These are phyloP conservation scores for Drosophila subsilvestris DNA, from an alignment of 2,888 invertebrate species.

Conservation along the genomic window DNA sequence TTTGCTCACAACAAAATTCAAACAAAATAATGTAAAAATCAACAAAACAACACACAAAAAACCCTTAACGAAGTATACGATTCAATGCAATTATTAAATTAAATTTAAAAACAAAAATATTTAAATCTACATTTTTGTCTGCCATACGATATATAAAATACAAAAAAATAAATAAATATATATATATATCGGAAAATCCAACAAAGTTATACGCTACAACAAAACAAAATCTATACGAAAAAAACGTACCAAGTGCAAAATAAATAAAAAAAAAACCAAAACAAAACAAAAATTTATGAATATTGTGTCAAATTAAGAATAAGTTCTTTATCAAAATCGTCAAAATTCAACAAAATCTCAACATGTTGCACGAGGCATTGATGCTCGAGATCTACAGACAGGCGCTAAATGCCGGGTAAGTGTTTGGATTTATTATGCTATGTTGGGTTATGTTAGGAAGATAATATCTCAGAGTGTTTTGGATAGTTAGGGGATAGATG, in stretches of 20 bases:
- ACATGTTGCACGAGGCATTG: constrained; percentile 83
- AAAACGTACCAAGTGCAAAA: constrained; percentile 81
- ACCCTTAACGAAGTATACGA: constrained; percentile 81
- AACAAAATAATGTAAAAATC: constrained; percentile 44
- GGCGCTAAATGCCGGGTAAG: constrained; percentile 84
- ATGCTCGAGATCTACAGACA: constrained; percentile 84
- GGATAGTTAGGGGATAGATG: not conserved
- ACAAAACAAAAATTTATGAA: constrained; percentile 43
- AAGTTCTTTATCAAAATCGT: constrained; percentile 49
- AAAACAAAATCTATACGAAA: constrained; percentile 68
- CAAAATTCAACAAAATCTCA: constrained; percentile 80
- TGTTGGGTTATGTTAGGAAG: not conserved
- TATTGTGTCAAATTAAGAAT: constrained; percentile 73
- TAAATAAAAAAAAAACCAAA: constrained; percentile 46
- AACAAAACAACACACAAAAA: constrained; percentile 42
- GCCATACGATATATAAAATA: constrained; percentile 53
- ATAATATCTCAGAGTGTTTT: not conserved
- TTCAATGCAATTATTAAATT: constrained; percentile 82
- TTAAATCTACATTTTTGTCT: constrained; percentile 61
- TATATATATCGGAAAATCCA: constrained; percentile 30
- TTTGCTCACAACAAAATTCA: constrained; percentile 74
- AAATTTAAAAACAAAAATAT: constrained; percentile 59
- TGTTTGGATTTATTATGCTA: constrained; percentile 3
- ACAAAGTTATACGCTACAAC: constrained; percentile 71
- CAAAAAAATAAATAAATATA: constrained; percentile 54